These are phyloP conservation scores for Syngnathus rostellatus DNA, from an alignment of 2,797 vertebrate species.

Conservation along the genomic window DNA sequence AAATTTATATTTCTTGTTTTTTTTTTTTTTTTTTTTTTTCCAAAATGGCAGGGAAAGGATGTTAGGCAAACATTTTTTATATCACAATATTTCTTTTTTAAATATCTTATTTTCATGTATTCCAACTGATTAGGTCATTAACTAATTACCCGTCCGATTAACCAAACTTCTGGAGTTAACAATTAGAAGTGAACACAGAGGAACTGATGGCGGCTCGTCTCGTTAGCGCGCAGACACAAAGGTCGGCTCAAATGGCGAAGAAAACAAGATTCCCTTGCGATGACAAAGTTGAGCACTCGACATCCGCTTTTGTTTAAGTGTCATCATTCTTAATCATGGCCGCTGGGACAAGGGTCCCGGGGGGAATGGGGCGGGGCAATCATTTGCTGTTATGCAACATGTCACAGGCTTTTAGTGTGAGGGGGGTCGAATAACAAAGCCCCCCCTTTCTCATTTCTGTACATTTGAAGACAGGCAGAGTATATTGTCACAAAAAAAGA, in stretches of 20 bases:
- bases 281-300: constrained; percentile 44
- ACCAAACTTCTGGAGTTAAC: background rate
- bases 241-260: constrained; percentile 28
- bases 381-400: constrained; percentile 23
- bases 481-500: background rate
- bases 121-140: background rate
- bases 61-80: too few species aligned
- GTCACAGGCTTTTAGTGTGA: background rate
- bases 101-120: background rate
- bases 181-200: constrained; percentile 35
- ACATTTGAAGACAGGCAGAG: background rate
- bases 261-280: constrained; percentile 44
- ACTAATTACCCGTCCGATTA: background rate
- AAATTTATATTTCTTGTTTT: too few species aligned
- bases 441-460: too few species aligned
- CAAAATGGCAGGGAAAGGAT: too few species aligned
- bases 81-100: too few species aligned
- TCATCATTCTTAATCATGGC: constrained; percentile 55
- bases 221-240: constrained; percentile 23
- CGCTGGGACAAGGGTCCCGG: constrained; percentile 25
- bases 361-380: constrained; percentile 11
- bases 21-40: background rate
- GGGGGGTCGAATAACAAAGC: constrained; percentile 2
- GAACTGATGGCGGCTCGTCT: constrained; percentile 54
- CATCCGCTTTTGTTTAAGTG: constrained; percentile 46